Percentiles rank a stretch among this genome's conserved stretches.
Evolutionary conservation across 2,113 vertebrate species (phyloP).

Genomic region (Forbesichthys agassizii): DNA sequence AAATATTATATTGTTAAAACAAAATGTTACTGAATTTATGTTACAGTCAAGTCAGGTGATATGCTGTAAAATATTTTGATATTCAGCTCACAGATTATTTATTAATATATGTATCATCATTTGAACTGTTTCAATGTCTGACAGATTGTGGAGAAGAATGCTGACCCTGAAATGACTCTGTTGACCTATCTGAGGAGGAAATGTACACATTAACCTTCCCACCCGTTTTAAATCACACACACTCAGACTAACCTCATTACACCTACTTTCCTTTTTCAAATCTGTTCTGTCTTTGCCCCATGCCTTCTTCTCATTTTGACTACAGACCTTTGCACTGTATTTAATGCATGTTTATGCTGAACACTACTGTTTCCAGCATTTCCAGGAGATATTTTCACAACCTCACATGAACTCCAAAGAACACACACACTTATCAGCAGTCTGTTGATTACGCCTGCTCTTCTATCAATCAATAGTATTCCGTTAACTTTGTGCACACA

Average conservation of each 20-base stretch:
- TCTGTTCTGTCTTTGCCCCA: background rate
- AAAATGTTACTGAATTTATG: too few relatives aligned
- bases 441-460: too few relatives aligned
- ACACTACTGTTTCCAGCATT: background rate
- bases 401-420: too few relatives aligned
- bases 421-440: background rate
- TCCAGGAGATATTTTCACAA: background rate
- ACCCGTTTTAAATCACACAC: slow-evolving; percentile 2
- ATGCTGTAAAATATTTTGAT: too few relatives aligned
- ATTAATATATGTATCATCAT: slow-evolving; percentile 5
- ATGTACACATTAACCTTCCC: slow-evolving; percentile 69
- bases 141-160: slow-evolving; percentile 86
- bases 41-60: too few relatives aligned
- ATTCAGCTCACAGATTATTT: background rate
- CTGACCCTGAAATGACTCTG: slow-evolving; percentile 89
- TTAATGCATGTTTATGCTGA: background rate
- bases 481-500: too few relatives aligned
- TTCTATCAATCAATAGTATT: background rate
- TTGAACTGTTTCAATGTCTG: background rate
- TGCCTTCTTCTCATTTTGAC: background rate
- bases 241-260: background rate
- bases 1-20: too few relatives aligned
- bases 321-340: background rate
- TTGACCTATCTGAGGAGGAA: slow-evolving; percentile 87
- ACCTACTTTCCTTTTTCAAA: background rate